phyloP scores from a whole-genome alignment of 2,888 invertebrate genomes.

The Rhagophthalmus giganteus region DNA sequence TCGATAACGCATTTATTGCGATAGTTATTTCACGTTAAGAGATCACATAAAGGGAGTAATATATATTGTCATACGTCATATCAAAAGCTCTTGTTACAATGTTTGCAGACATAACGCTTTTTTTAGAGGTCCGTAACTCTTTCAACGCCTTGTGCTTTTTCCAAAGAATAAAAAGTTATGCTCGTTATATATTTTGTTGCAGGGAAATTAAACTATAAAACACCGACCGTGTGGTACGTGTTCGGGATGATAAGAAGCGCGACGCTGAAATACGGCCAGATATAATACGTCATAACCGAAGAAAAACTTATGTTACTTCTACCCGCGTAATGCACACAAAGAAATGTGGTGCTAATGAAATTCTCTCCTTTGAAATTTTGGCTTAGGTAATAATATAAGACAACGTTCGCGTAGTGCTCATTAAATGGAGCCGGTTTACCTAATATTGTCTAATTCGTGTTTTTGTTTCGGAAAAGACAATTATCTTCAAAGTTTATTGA shows the following conservation, averaged over 20 bases:
- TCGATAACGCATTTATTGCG: slow-evolving; percentile 17
- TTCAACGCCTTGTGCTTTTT: slow-evolving; percentile 18
- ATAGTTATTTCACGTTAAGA: slow-evolving; percentile 15
- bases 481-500: not conserved
- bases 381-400: too few relatives aligned
- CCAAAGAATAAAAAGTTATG: slow-evolving; percentile 26
- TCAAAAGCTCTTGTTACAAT: slow-evolving; percentile 31
- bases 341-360: not conserved
- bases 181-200: slow-evolving; percentile 33
- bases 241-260: slow-evolving; percentile 29
- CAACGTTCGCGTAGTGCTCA: too few relatives aligned
- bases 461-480: not conserved
- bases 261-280: slow-evolving; percentile 23
- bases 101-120: slow-evolving; percentile 30
- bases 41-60: slow-evolving; percentile 16
- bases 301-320: slow-evolving; percentile 10
- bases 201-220: slow-evolving; percentile 37
- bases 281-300: slow-evolving; percentile 23
- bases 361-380: not conserved
- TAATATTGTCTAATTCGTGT: too few relatives aligned
- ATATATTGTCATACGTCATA: slow-evolving; percentile 18
- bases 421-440: too few relatives aligned
- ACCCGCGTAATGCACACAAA: not conserved
- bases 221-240: slow-evolving; percentile 29
- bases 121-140: slow-evolving; percentile 26